A percentile compares a stretch with the other conserved stretches of the same genome.
phyloP scores from a whole-genome alignment of 2,113 vertebrate genomes.

The Hystrix cristata region DNA sequence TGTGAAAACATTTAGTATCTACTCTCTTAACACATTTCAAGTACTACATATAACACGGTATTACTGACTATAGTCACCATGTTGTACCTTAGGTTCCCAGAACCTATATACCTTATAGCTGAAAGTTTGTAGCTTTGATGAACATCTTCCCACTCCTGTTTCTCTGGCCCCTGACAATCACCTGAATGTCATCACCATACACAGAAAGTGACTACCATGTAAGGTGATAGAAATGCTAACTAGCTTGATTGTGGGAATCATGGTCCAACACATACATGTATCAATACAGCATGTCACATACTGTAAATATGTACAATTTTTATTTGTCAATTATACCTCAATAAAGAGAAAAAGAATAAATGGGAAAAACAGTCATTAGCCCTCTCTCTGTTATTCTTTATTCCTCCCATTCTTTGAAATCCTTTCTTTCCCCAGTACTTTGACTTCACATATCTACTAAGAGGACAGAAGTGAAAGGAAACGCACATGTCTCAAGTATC shows the following conservation, averaged over 20 bases:
- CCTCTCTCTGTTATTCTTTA: not conserved
- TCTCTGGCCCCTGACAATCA: not conserved
- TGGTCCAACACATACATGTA: not conserved
- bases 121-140: not conserved
- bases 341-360: not conserved
- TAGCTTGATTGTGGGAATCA: not conserved
- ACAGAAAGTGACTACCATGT: not conserved
- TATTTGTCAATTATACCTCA: not conserved
- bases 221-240: not conserved
- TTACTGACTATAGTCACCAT: too few relatives aligned
- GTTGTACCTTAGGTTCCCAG: not conserved
- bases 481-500: not conserved
- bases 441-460: not conserved
- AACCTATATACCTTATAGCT: not conserved
- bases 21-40: not conserved
- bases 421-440: not conserved
- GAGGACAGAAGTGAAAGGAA: conserved; percentile 2
- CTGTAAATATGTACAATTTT: not conserved
- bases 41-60: not conserved
- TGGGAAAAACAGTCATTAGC: not conserved
- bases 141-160: not conserved
- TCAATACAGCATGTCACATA: not conserved
- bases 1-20: not conserved
- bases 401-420: not conserved
- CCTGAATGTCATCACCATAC: not conserved